Conservation (phyloP, 2,113 vertebrate genomes). For the Grammomys surdaster region DNA sequence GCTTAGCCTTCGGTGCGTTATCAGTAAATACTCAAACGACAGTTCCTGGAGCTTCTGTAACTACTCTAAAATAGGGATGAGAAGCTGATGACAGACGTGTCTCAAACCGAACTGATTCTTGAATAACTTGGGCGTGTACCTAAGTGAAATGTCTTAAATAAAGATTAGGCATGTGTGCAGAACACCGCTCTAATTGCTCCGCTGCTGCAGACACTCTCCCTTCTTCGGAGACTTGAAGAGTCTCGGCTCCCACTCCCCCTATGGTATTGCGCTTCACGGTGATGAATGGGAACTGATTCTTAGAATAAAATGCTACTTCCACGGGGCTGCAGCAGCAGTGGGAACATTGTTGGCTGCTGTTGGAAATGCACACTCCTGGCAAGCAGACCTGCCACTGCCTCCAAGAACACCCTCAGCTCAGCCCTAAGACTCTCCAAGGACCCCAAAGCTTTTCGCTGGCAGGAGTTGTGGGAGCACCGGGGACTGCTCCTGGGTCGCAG, state of each 20-base stretch:
- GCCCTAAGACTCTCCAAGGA: not conserved
- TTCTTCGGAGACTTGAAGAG: slow-evolving; percentile 67
- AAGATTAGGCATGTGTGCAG: slow-evolving; percentile 80
- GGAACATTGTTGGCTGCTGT: not conserved
- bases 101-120: slow-evolving; percentile 70
- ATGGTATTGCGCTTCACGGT: slow-evolving; percentile 78
- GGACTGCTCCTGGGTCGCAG: slow-evolving; percentile 41
- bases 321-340: not conserved
- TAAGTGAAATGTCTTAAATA: slow-evolving; percentile 84
- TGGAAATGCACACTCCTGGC: slow-evolving; percentile 65
- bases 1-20: not conserved
- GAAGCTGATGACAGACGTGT: slow-evolving; percentile 5
- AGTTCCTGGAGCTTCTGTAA: not conserved
- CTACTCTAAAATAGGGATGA: not conserved
- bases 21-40: not conserved
- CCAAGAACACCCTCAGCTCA: slow-evolving; percentile 32
- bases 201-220: slow-evolving; percentile 19
- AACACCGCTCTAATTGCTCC: slow-evolving; percentile 78
- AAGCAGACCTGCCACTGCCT: slow-evolving; percentile 35
- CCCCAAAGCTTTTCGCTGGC: not conserved
- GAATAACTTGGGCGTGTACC: slow-evolving; percentile 74
- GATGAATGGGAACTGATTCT: slow-evolving; percentile 80
- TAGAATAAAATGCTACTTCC: slow-evolving; percentile 70
- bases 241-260: slow-evolving; percentile 67
- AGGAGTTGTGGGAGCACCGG: not conserved